Conservation (phyloP, 2,797 vertebrate genomes). For the Oryzias dopingdopingensis region DNA sequence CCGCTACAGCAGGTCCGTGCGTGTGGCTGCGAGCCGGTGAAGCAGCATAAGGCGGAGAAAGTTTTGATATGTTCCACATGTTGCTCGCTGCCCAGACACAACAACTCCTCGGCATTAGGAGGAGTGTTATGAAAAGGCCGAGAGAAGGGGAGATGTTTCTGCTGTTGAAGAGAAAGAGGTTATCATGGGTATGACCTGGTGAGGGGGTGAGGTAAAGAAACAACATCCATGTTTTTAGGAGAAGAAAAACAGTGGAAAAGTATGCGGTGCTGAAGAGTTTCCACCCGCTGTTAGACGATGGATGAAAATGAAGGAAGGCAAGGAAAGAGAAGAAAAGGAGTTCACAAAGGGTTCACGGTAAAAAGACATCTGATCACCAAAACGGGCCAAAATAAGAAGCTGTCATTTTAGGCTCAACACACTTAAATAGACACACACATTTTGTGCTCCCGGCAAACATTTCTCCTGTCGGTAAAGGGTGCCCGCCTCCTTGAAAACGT, state of each 20-base stretch:
- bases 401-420: constrained; percentile 58
- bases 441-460: constrained; percentile 64
- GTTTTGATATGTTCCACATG: constrained; percentile 69
- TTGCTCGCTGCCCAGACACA: constrained; percentile 66
- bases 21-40: constrained; percentile 24
- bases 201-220: constrained; percentile 22
- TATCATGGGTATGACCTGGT: constrained; percentile 30
- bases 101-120: constrained; percentile 55
- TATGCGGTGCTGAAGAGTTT: constrained; percentile 34
- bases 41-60: constrained; percentile 33
- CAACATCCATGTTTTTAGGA: constrained; percentile 42
- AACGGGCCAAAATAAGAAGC: constrained; percentile 60
- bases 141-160: constrained; percentile 52
- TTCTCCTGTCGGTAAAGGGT: constrained; percentile 66
- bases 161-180: constrained; percentile 48
- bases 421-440: constrained; percentile 37
- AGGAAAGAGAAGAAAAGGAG: constrained; percentile 22
- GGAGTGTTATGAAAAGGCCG: constrained; percentile 45
- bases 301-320: constrained; percentile 20
- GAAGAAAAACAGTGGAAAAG: constrained; percentile 34
- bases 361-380: constrained; percentile 48
- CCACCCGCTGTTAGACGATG: constrained; percentile 14
- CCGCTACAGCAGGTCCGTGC: constrained; percentile 36
- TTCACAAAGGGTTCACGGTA: constrained; percentile 48
- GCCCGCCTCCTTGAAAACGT: constrained; percentile 76